Base-by-base conservation (phyloP, 2,888 invertebrate species). In the Phymatocera aterrima region DNA sequence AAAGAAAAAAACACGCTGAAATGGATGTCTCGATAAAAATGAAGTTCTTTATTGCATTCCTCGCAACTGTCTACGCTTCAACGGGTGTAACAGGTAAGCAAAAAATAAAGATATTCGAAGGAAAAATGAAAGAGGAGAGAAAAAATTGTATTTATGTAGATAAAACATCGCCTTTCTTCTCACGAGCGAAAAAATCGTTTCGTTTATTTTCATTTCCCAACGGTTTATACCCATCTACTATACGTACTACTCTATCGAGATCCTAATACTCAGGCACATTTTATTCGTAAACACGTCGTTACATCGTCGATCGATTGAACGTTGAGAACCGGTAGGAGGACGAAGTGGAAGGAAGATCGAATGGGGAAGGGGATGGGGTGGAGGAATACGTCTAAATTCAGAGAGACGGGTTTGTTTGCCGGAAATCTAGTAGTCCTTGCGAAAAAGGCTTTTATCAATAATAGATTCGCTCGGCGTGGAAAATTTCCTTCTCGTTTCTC, bases 231-330 rank as follows among this genome's bases (percentile, higher is more conserved):
- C n/a, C n/a, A n/a, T n/a, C n/a, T n/a, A n/a, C n/a, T n/a, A n/a
- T n/a, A n/a, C n/a, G n/a, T n/a, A n/a, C n/a, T n/a, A n/a, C n/a
- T n/a, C n/a, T n/a, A n/a, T n/a, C n/a, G n/a, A n/a, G n/a, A n/a
- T n/a, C n/a, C n/a, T 28, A 6, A 64, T 64, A 37, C 34, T 8
- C 18, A 64, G 34, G 6, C 18, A 15, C 18, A 18, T 10, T 72
- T 72, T 72, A 72, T 64, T 64, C 72, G 72, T 51, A 72, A 72
- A 72, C 72, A 72, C 34, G 72, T 48, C 72, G 72, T 72, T 72
- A 72, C 48, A 21, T 6, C 15, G 15, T 2, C 68, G 43, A 68
- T 68, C 68, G 68, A 46, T 68, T 12, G 43, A 68, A 68, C 24
- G 46, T 24, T 46, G 68, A 24, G 6, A 15, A 46, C 24, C 28